A percentile compares a stretch with the other conserved stretches of the same genome.
These are phyloP conservation scores for Harpalus rufipes DNA, from an alignment of 2,888 invertebrate species.

Conservation along the genomic window DNA sequence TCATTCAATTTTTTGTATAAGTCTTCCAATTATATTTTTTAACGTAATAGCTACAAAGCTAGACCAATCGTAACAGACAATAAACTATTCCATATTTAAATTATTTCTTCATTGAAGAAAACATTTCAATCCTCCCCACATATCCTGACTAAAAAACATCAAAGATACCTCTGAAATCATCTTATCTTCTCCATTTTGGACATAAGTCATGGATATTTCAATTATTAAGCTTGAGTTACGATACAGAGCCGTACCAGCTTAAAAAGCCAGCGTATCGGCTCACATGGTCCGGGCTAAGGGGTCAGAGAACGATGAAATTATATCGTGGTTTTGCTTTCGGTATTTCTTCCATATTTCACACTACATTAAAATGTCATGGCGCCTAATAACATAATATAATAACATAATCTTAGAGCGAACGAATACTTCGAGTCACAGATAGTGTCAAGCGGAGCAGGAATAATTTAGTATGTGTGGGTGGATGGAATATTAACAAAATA, in stretches of 20 bases:
- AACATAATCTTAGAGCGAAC: conserved; percentile 74
- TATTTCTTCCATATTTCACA: conserved; percentile 75
- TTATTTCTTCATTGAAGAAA: neutral
- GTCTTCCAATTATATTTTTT: too few species aligned
- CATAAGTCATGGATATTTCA: conserved; percentile 73
- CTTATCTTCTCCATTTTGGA: conserved; percentile 67
- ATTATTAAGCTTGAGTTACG: conserved; percentile 72
- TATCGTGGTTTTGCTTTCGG: conserved; percentile 73
- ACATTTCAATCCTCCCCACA: neutral
- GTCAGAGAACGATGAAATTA: conserved; percentile 69
- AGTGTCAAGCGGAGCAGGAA: conserved; percentile 40
- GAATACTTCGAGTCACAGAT: conserved; percentile 11
- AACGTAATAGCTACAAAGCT: too few species aligned
- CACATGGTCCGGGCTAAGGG: neutral
- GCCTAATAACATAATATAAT: conserved; percentile 76
- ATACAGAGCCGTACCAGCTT: conserved; percentile 67
- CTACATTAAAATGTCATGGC: conserved; percentile 76
- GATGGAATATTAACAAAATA: neutral
- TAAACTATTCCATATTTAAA: too few species aligned
- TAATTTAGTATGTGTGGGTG: neutral
- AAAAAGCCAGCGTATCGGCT: conserved; percentile 52
- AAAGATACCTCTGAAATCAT: conserved; percentile 10
- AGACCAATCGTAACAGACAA: too few species aligned
- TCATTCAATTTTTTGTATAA: too few species aligned
- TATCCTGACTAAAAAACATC: neutral